Evolutionary conservation across 2,888 invertebrate genomes (phyloP).

Genomic region (Cecidostiba fungosa): DNA sequence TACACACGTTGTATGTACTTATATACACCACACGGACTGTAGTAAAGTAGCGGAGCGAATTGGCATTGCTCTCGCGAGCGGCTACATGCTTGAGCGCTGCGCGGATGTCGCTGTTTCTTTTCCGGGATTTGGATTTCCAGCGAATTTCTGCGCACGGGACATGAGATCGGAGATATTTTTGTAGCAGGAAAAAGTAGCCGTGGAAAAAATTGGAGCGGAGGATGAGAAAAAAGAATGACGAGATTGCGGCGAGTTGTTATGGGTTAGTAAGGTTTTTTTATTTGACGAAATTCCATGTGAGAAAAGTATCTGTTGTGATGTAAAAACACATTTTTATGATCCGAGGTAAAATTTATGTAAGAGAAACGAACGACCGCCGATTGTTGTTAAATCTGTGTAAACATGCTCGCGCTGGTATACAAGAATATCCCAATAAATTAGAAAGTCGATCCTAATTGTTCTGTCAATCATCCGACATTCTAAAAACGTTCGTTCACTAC

Average conservation of each 20-base stretch:
- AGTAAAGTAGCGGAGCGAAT: slow-evolving; percentile 48
- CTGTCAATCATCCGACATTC: background rate
- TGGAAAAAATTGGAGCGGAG: background rate
- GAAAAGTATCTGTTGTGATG: too few species aligned
- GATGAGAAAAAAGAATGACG: background rate
- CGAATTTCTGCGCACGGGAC: background rate
- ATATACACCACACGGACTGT: background rate
- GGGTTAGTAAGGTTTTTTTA: too few species aligned
- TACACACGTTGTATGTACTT: background rate
- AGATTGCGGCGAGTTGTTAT: too few species aligned
- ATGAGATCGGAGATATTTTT: background rate
- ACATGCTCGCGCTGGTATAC: background rate
- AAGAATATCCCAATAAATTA: background rate
- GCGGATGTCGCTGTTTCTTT: slow-evolving; percentile 46
- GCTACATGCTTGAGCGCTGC: background rate
- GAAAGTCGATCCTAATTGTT: background rate
- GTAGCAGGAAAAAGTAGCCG: background rate
- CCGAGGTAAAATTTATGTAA: background rate
- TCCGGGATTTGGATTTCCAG: slow-evolving; percentile 49
- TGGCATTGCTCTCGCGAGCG: slow-evolving; percentile 22
- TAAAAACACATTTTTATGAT: background rate
- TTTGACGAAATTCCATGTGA: too few species aligned
- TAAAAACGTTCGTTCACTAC: background rate
- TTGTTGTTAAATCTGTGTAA: background rate
- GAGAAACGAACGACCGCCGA: background rate